Evolutionary conservation across 2,113 vertebrate genomes (phyloP).

Genomic region (Percina caprodes): DNA sequence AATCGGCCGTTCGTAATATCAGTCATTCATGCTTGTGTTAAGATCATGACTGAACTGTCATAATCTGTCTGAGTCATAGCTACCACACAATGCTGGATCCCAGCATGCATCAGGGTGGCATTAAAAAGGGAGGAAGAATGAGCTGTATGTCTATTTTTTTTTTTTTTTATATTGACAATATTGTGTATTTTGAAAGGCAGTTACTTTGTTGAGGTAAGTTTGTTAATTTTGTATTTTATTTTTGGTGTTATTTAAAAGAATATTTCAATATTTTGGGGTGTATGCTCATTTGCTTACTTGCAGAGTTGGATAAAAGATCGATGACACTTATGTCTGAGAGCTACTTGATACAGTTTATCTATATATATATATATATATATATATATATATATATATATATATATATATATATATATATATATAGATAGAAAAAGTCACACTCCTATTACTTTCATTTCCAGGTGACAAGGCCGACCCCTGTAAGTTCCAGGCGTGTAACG

Average conservation of each 20-base stretch:
- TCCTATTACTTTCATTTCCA: slow-evolving; percentile 61
- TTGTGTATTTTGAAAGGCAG: neutral
- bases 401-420: too few species aligned
- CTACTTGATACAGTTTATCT: neutral
- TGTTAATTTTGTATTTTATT: neutral
- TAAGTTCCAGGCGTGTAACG: slow-evolving; percentile 98
- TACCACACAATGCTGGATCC: neutral
- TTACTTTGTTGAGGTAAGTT: neutral
- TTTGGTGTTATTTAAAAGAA: neutral
- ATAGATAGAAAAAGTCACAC: neutral
- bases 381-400: too few species aligned
- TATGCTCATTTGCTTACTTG: too few species aligned
- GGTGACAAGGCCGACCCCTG: slow-evolving; percentile 95
- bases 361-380: neutral
- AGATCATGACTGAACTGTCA: slow-evolving; percentile 17
- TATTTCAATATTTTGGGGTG: too few species aligned
- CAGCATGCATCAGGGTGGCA: neutral
- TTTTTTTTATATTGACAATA: neutral
- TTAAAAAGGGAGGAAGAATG: neutral
- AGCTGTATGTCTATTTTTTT: neutral
- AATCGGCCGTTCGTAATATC: slow-evolving; percentile 13
- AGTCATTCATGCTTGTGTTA: slow-evolving; percentile 40
- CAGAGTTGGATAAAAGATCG: too few species aligned
- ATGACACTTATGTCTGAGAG: neutral
- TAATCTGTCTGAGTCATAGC: slow-evolving; percentile 43